Evolutionary conservation across 2,113 vertebrate genomes (phyloP).

Genomic region (Copsychus sechellarum): DNA sequence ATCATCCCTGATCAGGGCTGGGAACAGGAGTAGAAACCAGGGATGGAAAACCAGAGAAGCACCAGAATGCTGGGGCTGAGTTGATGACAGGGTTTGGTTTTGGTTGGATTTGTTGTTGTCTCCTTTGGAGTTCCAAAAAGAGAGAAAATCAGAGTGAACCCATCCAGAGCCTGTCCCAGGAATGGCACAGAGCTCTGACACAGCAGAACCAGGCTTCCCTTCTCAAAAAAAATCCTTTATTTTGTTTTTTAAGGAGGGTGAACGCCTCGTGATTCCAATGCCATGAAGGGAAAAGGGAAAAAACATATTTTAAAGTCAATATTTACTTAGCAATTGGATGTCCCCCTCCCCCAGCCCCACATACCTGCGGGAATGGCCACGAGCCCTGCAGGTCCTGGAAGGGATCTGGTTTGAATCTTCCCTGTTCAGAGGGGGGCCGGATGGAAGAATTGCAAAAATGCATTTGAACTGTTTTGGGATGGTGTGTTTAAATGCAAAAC

Average conservation of each 20-base stretch:
- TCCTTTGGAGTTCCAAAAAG: fast-evolving
- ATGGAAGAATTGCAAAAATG: constrained; percentile 56
- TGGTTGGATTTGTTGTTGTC: background rate
- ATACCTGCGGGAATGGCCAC: constrained; percentile 51
- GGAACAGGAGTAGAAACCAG: fast-evolving
- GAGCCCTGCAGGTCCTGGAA: background rate
- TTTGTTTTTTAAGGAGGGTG: background rate
- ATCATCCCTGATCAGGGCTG: fast-evolving
- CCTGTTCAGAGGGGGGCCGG: background rate
- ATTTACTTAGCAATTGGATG: background rate
- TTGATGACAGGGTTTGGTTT: fast-evolving
- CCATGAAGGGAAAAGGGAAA: background rate
- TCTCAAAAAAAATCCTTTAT: background rate
- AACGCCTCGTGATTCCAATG: background rate
- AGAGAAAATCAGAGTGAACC: fast-evolving
- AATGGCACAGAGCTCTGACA: fast-evolving
- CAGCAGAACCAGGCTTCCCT: background rate
- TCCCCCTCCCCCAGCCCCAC: background rate
- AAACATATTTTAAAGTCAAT: constrained; percentile 32
- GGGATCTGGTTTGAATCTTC: constrained; percentile 53
- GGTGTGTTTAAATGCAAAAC: background rate
- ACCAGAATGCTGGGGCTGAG: fast-evolving
- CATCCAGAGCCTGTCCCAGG: background rate
- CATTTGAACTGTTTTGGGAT: constrained; percentile 11
- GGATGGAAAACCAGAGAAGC: background rate